Conservation (phyloP, 2,113 vertebrate genomes). For the Apteryx mantelli region DNA sequence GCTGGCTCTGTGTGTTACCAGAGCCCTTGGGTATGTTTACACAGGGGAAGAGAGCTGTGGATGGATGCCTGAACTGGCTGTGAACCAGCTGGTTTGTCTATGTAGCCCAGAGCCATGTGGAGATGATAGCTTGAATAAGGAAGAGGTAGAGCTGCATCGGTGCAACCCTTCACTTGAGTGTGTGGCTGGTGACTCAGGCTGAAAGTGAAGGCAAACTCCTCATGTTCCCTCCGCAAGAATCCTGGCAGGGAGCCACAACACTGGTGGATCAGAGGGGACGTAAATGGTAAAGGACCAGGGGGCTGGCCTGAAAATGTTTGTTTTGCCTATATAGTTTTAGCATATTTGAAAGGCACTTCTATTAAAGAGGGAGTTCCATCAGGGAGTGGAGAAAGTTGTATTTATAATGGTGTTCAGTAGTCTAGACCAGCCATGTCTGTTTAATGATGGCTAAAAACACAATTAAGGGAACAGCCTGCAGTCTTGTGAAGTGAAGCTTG, state of each 20-base stretch:
- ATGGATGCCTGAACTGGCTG: background rate
- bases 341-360: background rate
- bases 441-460: background rate
- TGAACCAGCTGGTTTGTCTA: background rate
- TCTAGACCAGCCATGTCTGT: too few relatives aligned
- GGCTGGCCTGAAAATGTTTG: background rate
- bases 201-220: background rate
- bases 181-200: background rate
- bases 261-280: background rate
- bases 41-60: background rate
- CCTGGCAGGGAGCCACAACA: background rate
- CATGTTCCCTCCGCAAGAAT: background rate
- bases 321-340: background rate
- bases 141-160: background rate
- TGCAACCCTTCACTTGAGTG: background rate
- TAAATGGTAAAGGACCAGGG: background rate
- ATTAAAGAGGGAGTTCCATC: background rate
- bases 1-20: background rate
- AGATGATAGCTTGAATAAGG: background rate
- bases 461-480: background rate
- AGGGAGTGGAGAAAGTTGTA: too few relatives aligned
- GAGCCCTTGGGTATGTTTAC: background rate
- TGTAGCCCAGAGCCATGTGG: accelerated
- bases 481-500: background rate
- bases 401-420: too few relatives aligned